Base-by-base conservation (phyloP, 23 tunicate species). In the Trididemnum nubilum region DNA sequence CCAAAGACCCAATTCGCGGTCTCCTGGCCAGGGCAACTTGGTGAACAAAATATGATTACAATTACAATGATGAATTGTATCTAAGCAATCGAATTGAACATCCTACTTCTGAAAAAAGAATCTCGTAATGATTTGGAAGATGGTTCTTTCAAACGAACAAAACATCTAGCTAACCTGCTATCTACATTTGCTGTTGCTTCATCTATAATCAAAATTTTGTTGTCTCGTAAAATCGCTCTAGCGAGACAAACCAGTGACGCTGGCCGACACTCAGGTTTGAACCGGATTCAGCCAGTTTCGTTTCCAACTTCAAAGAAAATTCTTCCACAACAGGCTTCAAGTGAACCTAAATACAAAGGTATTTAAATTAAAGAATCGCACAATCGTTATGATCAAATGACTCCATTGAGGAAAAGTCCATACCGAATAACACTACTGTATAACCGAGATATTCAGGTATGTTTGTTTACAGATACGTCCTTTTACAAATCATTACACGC, bases 131-230 rank as follows among this genome's bases (percentile, higher is more conserved):
- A n/a, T n/a, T n/a, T n/a, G n/a, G n/a, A n/a, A n/a, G n/a, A n/a
- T n/a, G n/a, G n/a, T n/a, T n/a, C n/a, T n/a, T n/a, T n/a, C n/a
- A n/a, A n/a, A n/a, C n/a, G n/a, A n/a, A n/a, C n/a, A n/a, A n/a
- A n/a, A n/a, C n/a, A n/a, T n/a, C n/a, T n/a, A n/a, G n/a, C n/a
- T 77, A 2, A 86, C 97, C 86, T 86, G 26, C 72, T 27, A 64
- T 95, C 99, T 0, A 95, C 99, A 77, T 95, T 95, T 5, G 99
- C 99, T 12, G 99, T 95, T 27, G 99, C 99, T 79, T 95, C 99
- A 63, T 95, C 99, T 35, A 95, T 95, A n/a, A 91, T 79, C 22
- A 95, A 64, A 64, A 95, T 90, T 54, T 79, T 78, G 33, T 85
- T 85, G 66, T 89, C 85, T 30, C 89, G 65, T 36, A 95, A 49